Evolutionary conservation across 2,888 invertebrate species (phyloP), one percentile per base, ranked within the genome.

Genomic region (Corbicula japonica): DNA sequence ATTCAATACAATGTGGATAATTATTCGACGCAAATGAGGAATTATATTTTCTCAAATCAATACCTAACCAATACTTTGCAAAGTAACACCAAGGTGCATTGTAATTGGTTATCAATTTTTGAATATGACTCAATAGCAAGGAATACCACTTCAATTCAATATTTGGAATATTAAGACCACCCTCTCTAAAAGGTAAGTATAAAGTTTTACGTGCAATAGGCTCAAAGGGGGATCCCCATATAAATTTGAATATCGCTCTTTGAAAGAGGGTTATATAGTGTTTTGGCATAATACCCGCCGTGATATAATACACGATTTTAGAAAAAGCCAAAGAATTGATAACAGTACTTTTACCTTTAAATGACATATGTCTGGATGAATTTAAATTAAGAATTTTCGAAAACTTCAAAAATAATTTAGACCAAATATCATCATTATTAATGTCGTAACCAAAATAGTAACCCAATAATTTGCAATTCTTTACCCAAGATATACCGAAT

Each of bases 401-500:
- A 61, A 76, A 83, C 34, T 76, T 83, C 2, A 38, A 52, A 35
- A 72, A 60, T 58, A 79, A 38, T 46, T 60, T 65, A 26, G 58
- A 52, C 68, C 76, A 80, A 61, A 71, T 48, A 38, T 80, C 76
- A 52, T 81, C 79, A 8, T 56, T 34, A 26, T 61, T 60, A 18
- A 71, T 44, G 32, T 71, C 38, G 18, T 58, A 38, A 18, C 80
- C 84, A 52, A 73, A 74, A 26, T 48, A 38, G 32, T 81, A 34
- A 18, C 79, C 84, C 23, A 76, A 61, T 28, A 84, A 34, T 54
- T 79, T 80, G 6, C 44, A 46, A 26, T 61, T 56, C 4, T 76
- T 38, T 15, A 73, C 68, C 75, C 77, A 84, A n/a, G n/a, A n/a
- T n/a, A n/a, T n/a, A 12, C 79, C 83, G 50, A 83, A 79, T 28